Percentiles rank a stretch among this genome's conserved stretches.
phyloP scores from a whole-genome alignment of 2,888 invertebrate genomes.

The Pachycephus smyrnensis region DNA sequence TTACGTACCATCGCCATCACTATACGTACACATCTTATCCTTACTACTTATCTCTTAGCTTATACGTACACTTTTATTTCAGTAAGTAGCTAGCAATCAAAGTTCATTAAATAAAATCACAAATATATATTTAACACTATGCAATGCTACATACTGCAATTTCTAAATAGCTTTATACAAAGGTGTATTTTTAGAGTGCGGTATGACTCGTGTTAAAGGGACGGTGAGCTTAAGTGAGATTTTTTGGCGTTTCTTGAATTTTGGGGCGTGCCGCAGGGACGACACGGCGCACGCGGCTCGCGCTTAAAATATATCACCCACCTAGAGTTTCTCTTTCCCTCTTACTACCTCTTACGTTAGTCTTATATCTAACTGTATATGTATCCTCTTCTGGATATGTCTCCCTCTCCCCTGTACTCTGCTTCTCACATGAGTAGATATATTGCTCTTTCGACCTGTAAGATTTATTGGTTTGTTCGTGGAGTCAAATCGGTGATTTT shows the following conservation, averaged over 20 bases:
- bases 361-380: neutral
- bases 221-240: slow-evolving; percentile 27
- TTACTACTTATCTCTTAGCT: neutral
- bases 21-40: neutral
- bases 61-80: neutral
- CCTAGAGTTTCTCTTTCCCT: neutral
- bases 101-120: neutral
- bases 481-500: neutral
- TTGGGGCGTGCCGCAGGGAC: slow-evolving; percentile 15
- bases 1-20: neutral
- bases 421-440: neutral
- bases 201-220: slow-evolving; percentile 20
- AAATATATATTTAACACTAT: neutral
- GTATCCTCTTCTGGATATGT: neutral
- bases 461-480: neutral
- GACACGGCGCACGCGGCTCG: slow-evolving; percentile 24
- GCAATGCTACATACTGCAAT: neutral
- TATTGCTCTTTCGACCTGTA: neutral
- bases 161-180: neutral
- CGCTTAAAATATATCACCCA: slow-evolving; percentile 28
- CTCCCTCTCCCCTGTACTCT: neutral
- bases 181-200: slow-evolving; percentile 17
- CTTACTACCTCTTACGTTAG: neutral
- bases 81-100: neutral
- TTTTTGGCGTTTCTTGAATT: slow-evolving; percentile 24